Percentiles rank a stretch among this genome's conserved stretches.
These are phyloP conservation scores for Heteromormyrus szaboi DNA, from an alignment of 2,797 vertebrate genomes.

Conservation along the genomic window DNA sequence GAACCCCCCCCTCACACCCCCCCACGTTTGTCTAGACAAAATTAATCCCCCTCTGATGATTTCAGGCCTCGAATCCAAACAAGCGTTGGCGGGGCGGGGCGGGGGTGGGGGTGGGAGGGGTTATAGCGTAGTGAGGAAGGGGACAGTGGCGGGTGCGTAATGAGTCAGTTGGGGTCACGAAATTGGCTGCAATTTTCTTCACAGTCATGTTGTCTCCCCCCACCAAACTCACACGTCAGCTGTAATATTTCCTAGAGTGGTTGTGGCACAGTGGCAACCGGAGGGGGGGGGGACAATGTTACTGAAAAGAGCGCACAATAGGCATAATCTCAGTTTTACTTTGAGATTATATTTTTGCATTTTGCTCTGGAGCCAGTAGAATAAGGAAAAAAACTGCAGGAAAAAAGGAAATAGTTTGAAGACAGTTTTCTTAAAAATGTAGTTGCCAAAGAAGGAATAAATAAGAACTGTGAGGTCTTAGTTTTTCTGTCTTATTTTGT, in stretches of 20 bases:
- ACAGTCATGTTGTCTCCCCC: not conserved
- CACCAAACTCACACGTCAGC: too few relatives aligned
- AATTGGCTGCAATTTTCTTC: not conserved
- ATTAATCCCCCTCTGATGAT: conserved; percentile 28
- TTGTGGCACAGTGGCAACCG: not conserved
- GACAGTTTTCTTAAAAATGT: not conserved
- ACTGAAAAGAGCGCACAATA: not conserved
- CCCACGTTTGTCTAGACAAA: conserved; percentile 11
- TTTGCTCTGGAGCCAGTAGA: not conserved
- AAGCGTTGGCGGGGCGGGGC: not conserved
- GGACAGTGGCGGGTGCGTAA: not conserved
- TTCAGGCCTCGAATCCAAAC: not conserved
- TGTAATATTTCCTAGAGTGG: not conserved
- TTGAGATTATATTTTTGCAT: not conserved
- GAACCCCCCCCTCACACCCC: not conserved
- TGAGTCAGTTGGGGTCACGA: not conserved
- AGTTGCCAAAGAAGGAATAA: not conserved
- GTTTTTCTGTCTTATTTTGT: not conserved
- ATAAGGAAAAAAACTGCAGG: not conserved
- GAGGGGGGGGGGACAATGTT: not conserved
- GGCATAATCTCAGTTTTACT: not conserved
- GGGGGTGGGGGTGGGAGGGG: not conserved
- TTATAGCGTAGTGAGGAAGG: conserved; percentile 4
- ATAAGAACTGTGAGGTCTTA: not conserved
- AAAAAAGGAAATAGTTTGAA: not conserved